Conservation (phyloP, 1,140 invertebrate genomes). For the Drosophila insularis region DNA sequence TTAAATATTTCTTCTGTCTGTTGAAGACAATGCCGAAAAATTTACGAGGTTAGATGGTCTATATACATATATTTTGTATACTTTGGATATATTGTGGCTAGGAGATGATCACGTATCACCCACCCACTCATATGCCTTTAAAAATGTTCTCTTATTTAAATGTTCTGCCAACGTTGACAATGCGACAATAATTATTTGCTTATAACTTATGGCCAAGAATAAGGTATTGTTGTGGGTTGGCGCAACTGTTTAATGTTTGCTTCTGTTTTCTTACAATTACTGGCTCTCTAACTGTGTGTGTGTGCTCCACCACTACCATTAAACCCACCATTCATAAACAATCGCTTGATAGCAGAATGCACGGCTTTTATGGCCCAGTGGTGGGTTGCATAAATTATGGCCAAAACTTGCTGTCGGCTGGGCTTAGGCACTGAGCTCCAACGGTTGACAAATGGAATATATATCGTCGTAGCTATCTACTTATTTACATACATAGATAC, state of each 20-base stretch:
- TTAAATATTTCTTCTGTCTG: no score
- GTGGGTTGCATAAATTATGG: constrained; percentile 14
- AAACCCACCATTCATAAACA: not conserved
- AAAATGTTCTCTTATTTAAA: not conserved
- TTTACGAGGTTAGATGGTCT: no score
- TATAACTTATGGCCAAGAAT: not conserved
- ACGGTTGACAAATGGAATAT: constrained; percentile 16
- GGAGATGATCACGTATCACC: not conserved
- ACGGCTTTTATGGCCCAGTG: not conserved
- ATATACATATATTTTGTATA: not conserved
- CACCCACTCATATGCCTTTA: not conserved
- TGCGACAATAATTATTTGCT: not conserved
- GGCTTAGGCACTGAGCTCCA: constrained; percentile 5
- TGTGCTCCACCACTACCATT: constrained; percentile 10
- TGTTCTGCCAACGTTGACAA: not conserved
- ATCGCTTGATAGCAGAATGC: not conserved
- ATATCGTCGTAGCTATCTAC: constrained; percentile 7
- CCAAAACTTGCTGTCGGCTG: constrained; percentile 4
- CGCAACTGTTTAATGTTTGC: not conserved
- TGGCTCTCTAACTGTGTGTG: constrained; percentile 24
- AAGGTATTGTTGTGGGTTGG: not conserved
- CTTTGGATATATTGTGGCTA: not conserved
- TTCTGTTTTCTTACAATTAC: not conserved
- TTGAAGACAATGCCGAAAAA: no score
- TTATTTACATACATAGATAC: constrained; percentile 4